These are phyloP conservation scores for Acanthosepion esculentum DNA, from an alignment of 2,888 invertebrate species.

Conservation along the genomic window DNA sequence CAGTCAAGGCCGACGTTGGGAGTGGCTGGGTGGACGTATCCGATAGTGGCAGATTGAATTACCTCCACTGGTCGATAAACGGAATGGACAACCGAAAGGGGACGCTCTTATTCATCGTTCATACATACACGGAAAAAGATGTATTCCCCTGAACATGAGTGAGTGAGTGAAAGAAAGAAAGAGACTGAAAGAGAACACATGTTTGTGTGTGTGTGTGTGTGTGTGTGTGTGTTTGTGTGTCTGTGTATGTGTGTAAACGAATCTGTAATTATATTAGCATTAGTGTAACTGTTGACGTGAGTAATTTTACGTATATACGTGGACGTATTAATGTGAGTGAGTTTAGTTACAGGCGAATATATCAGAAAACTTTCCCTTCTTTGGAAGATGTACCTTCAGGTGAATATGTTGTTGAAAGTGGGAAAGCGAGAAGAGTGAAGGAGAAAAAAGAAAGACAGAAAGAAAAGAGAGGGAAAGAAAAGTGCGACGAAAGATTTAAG, in stretches of 20 bases:
- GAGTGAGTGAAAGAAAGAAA: neutral
- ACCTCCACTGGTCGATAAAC: constrained; percentile 17
- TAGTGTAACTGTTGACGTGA: neutral
- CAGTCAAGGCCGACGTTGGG: neutral
- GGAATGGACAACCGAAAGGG: neutral
- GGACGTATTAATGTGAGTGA: neutral
- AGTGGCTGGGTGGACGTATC: neutral
- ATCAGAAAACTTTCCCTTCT: neutral
- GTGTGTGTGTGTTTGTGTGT: neutral
- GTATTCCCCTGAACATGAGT: neutral
- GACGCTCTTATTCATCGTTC: neutral
- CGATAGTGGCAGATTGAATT: constrained; percentile 33
- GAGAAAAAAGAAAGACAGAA: too few relatives aligned
- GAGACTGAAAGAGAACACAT: neutral
- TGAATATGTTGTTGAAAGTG: too few relatives aligned
- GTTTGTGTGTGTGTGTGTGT: too few relatives aligned
- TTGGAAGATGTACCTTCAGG: neutral
- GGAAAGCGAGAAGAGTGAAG: too few relatives aligned
- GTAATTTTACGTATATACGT: neutral
- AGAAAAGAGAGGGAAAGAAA: neutral
- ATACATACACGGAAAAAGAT: neutral
- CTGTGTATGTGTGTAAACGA: neutral
- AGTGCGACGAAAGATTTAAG: neutral
- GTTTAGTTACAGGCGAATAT: neutral
- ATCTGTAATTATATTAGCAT: neutral